A percentile compares a stretch with the other conserved stretches of the same genome.
These are phyloP conservation scores for Falco berigora DNA, from an alignment of 2,797 vertebrate species.

Conservation along the genomic window DNA sequence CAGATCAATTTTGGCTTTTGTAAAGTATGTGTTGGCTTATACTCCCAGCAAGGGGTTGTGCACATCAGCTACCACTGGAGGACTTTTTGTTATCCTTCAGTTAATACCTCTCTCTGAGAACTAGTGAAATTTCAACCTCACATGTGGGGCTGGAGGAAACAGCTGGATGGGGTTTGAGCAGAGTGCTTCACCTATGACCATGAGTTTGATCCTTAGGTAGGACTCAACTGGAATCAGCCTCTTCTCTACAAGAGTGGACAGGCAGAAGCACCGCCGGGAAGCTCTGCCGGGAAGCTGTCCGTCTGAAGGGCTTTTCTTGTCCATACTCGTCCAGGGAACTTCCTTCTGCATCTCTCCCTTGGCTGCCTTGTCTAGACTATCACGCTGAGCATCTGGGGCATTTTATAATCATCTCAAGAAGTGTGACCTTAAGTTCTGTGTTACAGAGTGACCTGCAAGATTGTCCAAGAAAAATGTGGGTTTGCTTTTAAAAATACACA, in stretches of 20 bases:
- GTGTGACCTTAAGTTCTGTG: background rate
- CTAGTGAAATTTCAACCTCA: background rate
- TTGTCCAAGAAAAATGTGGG: background rate
- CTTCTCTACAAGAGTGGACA: background rate
- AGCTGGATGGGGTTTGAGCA: background rate
- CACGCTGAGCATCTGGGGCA: background rate
- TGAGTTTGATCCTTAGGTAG: background rate
- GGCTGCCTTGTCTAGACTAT: background rate
- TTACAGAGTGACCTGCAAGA: background rate
- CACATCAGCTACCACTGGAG: background rate
- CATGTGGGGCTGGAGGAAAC: background rate
- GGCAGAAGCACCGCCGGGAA: background rate
- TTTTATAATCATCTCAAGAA: background rate
- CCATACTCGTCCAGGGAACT: background rate
- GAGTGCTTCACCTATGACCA: background rate
- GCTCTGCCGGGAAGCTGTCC: background rate
- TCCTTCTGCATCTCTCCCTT: background rate
- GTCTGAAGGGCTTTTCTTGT: background rate
- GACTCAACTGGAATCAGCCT: background rate
- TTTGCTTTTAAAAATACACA: background rate
- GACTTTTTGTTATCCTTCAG: background rate
- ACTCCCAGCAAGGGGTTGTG: background rate
- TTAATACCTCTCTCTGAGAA: background rate
- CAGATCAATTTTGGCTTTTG: background rate
- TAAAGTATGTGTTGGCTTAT: background rate